These are phyloP conservation scores for Dipodomys spectabilis DNA, from an alignment of 2,113 vertebrate genomes.

Conservation along the genomic window DNA sequence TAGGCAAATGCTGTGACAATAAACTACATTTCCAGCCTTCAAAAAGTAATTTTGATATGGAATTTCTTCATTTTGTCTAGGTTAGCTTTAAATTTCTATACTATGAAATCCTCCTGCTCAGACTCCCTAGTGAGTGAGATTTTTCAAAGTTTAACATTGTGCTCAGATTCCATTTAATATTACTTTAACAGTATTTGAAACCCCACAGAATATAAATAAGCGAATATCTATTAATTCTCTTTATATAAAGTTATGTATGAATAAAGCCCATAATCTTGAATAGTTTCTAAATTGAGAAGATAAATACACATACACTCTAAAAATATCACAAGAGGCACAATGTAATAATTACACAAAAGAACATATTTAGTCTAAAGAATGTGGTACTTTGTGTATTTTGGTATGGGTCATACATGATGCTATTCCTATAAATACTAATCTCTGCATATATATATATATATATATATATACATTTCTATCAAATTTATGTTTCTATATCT, in stretches of 20 bases:
- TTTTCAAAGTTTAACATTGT: background rate
- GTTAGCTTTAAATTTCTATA: background rate
- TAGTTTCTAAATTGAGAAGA: background rate
- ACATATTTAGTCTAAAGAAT: background rate
- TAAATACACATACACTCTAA: background rate
- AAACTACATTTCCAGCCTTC: background rate
- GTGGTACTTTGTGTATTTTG: background rate
- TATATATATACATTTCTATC: background rate
- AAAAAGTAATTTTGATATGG: background rate
- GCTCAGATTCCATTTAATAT: background rate
- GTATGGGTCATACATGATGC: background rate
- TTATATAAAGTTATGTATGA: background rate
- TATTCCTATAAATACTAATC: background rate
- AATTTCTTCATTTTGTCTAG: background rate
- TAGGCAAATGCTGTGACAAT: background rate
- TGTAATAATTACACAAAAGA: background rate
- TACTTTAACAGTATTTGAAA: background rate
- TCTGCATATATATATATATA: background rate
- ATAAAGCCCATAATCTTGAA: background rate
- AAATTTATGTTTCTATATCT: constrained; percentile 24
- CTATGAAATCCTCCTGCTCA: background rate
- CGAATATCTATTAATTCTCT: background rate
- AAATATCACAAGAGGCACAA: constrained; percentile 12
- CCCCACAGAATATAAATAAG: background rate
- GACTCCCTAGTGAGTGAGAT: background rate